Percentiles rank a stretch among this genome's conserved stretches.
phyloP scores from a whole-genome alignment of 2,888 invertebrate species.

The Oxystoma pomonae region DNA sequence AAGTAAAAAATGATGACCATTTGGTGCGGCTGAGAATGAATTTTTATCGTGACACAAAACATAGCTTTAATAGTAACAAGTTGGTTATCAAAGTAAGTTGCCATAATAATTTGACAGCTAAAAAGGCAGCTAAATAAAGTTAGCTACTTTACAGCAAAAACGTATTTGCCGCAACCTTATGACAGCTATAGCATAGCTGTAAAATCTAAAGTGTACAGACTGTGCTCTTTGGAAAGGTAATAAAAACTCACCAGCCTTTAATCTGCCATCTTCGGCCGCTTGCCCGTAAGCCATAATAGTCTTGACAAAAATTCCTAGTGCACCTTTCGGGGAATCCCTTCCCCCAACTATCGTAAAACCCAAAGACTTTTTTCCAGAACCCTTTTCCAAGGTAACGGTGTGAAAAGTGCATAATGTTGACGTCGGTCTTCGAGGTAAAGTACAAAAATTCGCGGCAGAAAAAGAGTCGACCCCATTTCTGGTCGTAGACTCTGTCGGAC shows the following conservation, averaged over 20 bases:
- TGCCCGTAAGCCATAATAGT: slow-evolving; percentile 79
- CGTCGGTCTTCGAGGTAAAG: slow-evolving; percentile 65
- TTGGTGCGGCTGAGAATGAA: too few relatives aligned
- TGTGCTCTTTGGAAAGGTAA: too few relatives aligned
- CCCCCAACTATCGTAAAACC: slow-evolving; percentile 91
- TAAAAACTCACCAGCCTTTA: slow-evolving; percentile 65
- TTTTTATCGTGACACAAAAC: too few relatives aligned
- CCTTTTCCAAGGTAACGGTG: slow-evolving; percentile 74
- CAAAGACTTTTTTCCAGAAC: slow-evolving; percentile 75
- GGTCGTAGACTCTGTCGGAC: background rate
- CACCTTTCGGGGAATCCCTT: slow-evolving; percentile 78
- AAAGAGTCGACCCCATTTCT: slow-evolving; percentile 3
- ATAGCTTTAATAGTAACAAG: too few relatives aligned
- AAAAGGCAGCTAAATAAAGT: too few relatives aligned
- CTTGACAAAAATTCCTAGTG: slow-evolving; percentile 82
- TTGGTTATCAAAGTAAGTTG: too few relatives aligned
- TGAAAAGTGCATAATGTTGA: slow-evolving; percentile 66
- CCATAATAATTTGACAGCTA: too few relatives aligned
- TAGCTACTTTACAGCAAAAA: too few relatives aligned
- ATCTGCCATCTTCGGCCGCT: slow-evolving; percentile 77
- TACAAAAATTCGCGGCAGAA: slow-evolving; percentile 60
- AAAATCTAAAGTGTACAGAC: too few relatives aligned
- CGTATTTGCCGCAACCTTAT: too few relatives aligned
- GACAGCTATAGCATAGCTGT: too few relatives aligned
- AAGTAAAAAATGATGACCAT: too few relatives aligned